Conservation (phyloP, 2,113 vertebrate genomes). For the Ceratotherium simum region DNA sequence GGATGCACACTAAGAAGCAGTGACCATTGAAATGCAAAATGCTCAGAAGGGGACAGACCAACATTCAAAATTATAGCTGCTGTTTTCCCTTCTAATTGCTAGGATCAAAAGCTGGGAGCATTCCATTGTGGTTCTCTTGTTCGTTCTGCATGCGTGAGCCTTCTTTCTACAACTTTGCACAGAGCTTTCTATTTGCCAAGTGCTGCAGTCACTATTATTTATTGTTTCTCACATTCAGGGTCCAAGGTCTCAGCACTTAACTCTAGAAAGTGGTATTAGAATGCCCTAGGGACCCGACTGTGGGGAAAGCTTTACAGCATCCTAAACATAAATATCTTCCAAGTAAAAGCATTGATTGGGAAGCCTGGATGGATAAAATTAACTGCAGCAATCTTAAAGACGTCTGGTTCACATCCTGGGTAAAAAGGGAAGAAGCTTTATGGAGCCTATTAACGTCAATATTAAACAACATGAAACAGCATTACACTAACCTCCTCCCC, state of each 20-base stretch:
- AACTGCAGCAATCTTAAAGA: conserved; percentile 47
- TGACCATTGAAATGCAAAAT: background rate
- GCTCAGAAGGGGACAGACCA: background rate
- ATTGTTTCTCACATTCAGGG: conserved; percentile 1
- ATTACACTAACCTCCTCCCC: background rate
- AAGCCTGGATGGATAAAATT: conserved; percentile 56
- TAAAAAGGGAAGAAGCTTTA: conserved; percentile 47
- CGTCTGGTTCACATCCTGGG: conserved; percentile 46
- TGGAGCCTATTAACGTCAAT: conserved; percentile 42
- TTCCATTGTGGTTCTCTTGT: background rate
- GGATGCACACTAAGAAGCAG: background rate
- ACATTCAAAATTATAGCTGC: background rate
- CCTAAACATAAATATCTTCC: conserved; percentile 43
- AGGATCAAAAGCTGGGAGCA: background rate
- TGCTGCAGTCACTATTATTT: background rate
- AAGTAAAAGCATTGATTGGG: conserved; percentile 71
- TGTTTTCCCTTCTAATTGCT: background rate
- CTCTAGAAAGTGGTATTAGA: background rate
- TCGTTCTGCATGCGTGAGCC: background rate
- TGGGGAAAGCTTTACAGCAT: conserved; percentile 27
- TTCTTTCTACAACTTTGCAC: background rate
- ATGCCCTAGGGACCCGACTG: background rate
- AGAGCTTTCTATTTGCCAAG: background rate
- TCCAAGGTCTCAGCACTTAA: conserved; percentile 40
- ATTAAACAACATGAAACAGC: conserved; percentile 9